phyloP scores from a whole-genome alignment of 2,888 invertebrate genomes.

The Acrobasis suavella region DNA sequence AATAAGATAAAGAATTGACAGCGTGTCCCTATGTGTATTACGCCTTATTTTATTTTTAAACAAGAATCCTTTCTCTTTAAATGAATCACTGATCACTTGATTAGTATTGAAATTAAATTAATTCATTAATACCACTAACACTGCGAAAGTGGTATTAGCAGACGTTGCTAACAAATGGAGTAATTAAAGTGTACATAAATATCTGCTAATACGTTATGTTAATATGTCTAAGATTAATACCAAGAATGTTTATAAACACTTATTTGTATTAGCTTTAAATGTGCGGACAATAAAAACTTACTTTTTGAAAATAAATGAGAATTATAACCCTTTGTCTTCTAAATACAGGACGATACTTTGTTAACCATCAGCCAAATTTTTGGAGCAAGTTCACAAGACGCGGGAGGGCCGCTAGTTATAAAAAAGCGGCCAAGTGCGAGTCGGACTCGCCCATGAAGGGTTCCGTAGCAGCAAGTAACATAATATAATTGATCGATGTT shows the following conservation, averaged over 20 bases:
- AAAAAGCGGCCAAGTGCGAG: no score
- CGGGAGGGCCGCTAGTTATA: no score
- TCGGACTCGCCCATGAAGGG: no score
- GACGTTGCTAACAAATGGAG: constrained; percentile 17
- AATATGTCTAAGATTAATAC: not conserved
- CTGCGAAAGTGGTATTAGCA: constrained; percentile 12
- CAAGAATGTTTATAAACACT: not conserved
- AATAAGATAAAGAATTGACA: not conserved
- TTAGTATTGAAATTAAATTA: constrained; percentile 27
- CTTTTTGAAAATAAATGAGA: no score
- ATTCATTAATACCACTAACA: constrained; percentile 16
- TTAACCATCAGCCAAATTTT: no score
- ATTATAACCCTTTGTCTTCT: no score
- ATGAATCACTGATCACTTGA: constrained; percentile 26
- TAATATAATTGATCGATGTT: no score
- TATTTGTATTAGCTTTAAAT: no score
- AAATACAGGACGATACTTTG: no score
- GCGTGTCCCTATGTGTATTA: not conserved
- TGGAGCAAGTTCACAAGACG: no score
- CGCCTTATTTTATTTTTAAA: constrained; percentile 35
- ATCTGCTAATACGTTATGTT: constrained; percentile 12
- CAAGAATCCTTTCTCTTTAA: constrained; percentile 43
- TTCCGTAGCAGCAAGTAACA: no score
- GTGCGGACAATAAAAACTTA: no score
- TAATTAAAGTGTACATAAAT: constrained; percentile 8